Evolutionary conservation across 2,888 invertebrate genomes (phyloP), one percentile per base, ranked within the genome.

Genomic region (Athrips mouffetella): DNA sequence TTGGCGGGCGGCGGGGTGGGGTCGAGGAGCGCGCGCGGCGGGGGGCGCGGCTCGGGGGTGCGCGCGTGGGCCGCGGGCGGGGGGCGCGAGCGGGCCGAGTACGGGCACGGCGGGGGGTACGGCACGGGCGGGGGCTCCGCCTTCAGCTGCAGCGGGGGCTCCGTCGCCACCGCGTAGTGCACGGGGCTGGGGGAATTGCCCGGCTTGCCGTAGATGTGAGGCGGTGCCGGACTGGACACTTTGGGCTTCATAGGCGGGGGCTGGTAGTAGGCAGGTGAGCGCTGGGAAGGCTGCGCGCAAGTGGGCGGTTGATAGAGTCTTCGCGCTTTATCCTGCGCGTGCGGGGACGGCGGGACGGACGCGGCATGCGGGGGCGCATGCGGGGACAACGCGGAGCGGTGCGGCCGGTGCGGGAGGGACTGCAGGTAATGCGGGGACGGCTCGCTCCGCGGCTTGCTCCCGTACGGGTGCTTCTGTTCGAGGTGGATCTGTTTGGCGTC

Each of bases 141-240:
- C 72, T 93, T 93, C 51, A 92, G 79, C 39, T 92, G 91, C 55
- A 92, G 66, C n/a, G 69, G 70, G 7, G 78, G 80, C 52, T 78
- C 80, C 21, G 84, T 83, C 41, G 80, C 76, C 27, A 77, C 75
- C 0, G 59, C 88, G 75, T 66, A 89, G 73, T 76, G 89, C 65
- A 72, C 89, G 61, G 65, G 90, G 68, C 77, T 90, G 73, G 73
- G 90, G 72, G 66, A 89, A 73, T 68, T 85, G 73, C 74, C 82
- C 67, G 68, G 86, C 64, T 93, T 94, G 41, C 93, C 93, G 71
- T 94, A 94, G 53, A 94, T 92, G 67, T 93, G 93, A 45, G 91
- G 92, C 39, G 94, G 94, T 48, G 94, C 94, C 1, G 94, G 94
- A 69, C 93, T 93, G 63, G 93, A 94, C 39, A 94, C 94, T 80